Evolutionary conservation across 1,140 invertebrate genomes (phyloP).

Genomic region (Euwallacea similis): DNA sequence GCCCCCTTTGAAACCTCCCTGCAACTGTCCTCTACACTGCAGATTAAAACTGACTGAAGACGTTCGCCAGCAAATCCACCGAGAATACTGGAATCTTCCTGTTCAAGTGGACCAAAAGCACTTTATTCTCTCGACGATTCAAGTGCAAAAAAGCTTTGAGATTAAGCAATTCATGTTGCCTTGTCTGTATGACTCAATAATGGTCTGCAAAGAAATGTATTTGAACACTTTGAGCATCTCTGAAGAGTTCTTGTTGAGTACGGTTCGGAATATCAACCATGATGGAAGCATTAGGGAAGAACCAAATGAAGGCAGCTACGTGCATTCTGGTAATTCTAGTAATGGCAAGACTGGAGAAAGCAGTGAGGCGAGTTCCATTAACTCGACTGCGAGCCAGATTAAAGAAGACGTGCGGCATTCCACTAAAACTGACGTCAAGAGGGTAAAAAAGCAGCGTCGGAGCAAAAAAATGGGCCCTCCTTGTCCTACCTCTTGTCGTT

Average conservation of each 20-base stretch:
- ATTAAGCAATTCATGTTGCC: constrained; percentile 28
- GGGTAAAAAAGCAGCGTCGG: constrained; percentile 10
- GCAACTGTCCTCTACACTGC: constrained; percentile 18
- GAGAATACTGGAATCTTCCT: constrained; percentile 25
- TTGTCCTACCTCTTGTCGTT: constrained; percentile 23
- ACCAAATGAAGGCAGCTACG: not conserved
- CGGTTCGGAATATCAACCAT: constrained; percentile 19
- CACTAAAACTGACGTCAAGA: constrained; percentile 16
- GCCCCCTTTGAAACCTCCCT: constrained; percentile 22
- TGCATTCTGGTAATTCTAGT: no score
- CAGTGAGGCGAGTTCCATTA: not conserved
- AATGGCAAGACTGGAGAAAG: not conserved
- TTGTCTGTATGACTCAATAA: constrained; percentile 22
- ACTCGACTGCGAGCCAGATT: constrained; percentile 18
- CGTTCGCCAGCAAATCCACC: constrained; percentile 25
- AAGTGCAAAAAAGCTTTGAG: constrained; percentile 13
- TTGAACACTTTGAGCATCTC: constrained; percentile 22
- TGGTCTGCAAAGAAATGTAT: constrained; percentile 32
- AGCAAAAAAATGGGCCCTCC: constrained; percentile 29
- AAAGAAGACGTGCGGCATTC: constrained; percentile 24
- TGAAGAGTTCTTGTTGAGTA: constrained; percentile 19
- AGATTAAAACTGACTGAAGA: constrained; percentile 22
- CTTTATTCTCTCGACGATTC: constrained; percentile 28
- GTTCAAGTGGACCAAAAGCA: constrained; percentile 31
- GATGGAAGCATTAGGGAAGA: constrained; percentile 31